A percentile compares a stretch with the other conserved stretches of the same genome.
These are phyloP conservation scores for Adela reaumurella DNA, from an alignment of 2,888 invertebrate species.

Conservation along the genomic window DNA sequence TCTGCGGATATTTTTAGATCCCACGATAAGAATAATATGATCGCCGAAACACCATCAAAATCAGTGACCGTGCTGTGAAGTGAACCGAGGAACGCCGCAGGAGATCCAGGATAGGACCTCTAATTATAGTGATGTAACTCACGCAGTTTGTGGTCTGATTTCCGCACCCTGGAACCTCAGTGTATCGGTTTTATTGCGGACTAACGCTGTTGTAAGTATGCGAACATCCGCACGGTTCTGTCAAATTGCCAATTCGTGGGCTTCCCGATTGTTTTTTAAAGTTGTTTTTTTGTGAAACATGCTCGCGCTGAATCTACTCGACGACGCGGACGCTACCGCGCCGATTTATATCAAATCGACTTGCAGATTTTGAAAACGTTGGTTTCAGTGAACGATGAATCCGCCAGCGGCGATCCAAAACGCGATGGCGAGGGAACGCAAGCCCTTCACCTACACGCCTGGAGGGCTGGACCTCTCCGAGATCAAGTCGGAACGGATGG, in stretches of 20 bases:
- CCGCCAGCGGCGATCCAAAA: constrained; percentile 84
- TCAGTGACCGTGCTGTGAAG: no score
- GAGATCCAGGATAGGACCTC: no score
- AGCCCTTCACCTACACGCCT: constrained; percentile 93
- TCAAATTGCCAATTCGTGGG: constrained; percentile 37
- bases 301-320: neutral
- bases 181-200: no score
- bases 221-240: constrained; percentile 35
- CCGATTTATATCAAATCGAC: no score
- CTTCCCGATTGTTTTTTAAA: constrained; percentile 6
- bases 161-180: no score
- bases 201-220: constrained; percentile 35
- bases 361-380: constrained; percentile 17
- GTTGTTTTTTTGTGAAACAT: neutral
- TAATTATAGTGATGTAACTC: no score
- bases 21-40: neutral
- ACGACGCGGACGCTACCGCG: no score
- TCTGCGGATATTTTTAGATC: neutral
- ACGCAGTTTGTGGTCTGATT: no score
- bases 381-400: constrained; percentile 55
- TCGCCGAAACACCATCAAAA: no score
- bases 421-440: constrained; percentile 90
- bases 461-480: constrained; percentile 89
- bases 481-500: constrained; percentile 88
- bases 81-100: no score